Conservation (phyloP, 2,113 vertebrate species). For the Hippocampus zosterae region DNA sequence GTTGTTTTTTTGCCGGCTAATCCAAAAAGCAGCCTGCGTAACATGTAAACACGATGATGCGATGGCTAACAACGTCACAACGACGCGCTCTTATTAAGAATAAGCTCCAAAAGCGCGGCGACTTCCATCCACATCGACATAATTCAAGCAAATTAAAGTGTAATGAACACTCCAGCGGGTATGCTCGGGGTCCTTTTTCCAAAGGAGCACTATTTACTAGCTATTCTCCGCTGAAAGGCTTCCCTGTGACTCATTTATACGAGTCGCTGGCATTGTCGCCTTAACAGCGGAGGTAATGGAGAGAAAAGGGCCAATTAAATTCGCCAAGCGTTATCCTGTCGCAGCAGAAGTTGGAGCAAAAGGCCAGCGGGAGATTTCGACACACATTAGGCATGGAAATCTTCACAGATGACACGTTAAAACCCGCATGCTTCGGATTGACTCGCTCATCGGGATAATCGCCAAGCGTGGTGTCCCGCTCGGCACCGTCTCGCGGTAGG, state of each 20-base stretch:
- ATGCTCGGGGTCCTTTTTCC: background rate
- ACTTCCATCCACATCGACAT: background rate
- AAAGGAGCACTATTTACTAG: background rate
- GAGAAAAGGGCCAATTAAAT: constrained; percentile 1
- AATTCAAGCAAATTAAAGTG: background rate
- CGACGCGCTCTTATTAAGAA: background rate
- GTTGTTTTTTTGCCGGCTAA: background rate
- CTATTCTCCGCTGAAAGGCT: background rate
- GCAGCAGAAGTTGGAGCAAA: background rate
- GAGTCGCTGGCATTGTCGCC: background rate
- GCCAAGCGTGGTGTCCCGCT: too few relatives aligned
- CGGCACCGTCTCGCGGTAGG: too few relatives aligned
- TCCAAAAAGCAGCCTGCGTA: background rate
- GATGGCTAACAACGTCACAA: background rate
- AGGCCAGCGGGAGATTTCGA: background rate
- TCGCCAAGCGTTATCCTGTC: background rate
- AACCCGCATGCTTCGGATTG: too few relatives aligned
- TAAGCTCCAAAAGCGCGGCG: background rate
- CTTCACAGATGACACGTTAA: too few relatives aligned
- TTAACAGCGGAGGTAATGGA: constrained; percentile 4
- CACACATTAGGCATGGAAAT: background rate
- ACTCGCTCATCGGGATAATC: too few relatives aligned
- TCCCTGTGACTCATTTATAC: background rate
- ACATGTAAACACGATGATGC: background rate
- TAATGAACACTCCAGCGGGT: background rate